A percentile compares a stretch with the other conserved stretches of the same genome.
Conservation (phyloP, 2,797 vertebrate genomes). For the Salarias fasciatus region DNA sequence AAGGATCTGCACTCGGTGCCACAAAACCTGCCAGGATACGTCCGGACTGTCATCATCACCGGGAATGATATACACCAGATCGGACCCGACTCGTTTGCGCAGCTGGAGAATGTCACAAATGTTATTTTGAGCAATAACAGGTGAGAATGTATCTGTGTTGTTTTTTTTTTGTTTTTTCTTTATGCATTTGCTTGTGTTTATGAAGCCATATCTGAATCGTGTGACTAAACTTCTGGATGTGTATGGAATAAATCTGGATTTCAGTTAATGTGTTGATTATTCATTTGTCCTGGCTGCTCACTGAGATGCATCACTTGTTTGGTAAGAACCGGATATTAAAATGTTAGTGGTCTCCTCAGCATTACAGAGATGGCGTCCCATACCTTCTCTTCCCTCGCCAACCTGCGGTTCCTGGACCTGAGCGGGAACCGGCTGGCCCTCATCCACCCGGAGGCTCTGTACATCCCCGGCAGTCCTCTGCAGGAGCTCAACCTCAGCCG, state of each 20-base stretch:
- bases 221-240: constrained; percentile 28
- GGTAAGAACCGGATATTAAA: constrained; percentile 24
- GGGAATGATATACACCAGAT: constrained; percentile 77
- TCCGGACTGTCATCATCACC: constrained; percentile 77
- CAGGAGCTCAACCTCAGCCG: constrained; percentile 83
- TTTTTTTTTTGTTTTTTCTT: background rate
- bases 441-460: constrained; percentile 84
- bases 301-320: constrained; percentile 1
- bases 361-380: constrained; percentile 78
- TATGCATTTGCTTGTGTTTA: constrained; percentile 15
- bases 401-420: constrained; percentile 81
- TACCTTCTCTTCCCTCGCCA: constrained; percentile 77
- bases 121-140: constrained; percentile 83
- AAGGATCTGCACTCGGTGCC: constrained; percentile 75
- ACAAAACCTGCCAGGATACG: constrained; percentile 71
- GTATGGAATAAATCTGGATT: constrained; percentile 46
- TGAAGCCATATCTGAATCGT: constrained; percentile 28
- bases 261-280: constrained; percentile 13
- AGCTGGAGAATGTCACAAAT: constrained; percentile 79
- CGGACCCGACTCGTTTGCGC: constrained; percentile 72
- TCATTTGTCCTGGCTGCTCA: background rate
- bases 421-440: constrained; percentile 80
- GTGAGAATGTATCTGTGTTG: constrained; percentile 68
- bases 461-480: constrained; percentile 78
- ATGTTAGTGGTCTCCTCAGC: constrained; percentile 67